Evolutionary conservation across 2,113 vertebrate species (phyloP).

Genomic region (Heterocephalus glaber): DNA sequence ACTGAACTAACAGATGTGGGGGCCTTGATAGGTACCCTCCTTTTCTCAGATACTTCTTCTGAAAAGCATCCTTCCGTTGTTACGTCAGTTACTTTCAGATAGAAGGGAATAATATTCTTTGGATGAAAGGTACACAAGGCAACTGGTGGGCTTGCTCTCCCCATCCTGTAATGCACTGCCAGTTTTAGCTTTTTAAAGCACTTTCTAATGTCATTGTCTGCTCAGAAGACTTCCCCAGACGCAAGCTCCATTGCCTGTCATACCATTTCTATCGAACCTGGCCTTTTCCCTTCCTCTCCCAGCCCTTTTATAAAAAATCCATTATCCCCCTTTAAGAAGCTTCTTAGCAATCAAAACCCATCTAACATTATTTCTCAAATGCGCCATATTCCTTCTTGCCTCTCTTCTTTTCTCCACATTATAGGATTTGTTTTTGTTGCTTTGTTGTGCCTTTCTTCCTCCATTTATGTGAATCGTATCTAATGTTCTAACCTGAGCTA

Average conservation of each 20-base stretch:
- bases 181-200: background rate
- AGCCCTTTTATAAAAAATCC: background rate
- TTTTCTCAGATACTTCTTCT: background rate
- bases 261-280: background rate
- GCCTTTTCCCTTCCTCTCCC: background rate
- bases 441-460: background rate
- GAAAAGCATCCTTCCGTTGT: background rate
- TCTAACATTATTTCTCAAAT: background rate
- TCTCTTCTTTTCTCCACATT: background rate
- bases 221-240: background rate
- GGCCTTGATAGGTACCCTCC: background rate
- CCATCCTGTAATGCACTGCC: background rate
- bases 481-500: background rate
- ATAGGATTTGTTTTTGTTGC: background rate
- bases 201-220: background rate
- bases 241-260: background rate
- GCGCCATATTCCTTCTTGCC: background rate
- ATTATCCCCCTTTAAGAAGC: background rate
- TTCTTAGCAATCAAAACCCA: background rate
- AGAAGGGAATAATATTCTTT: background rate
- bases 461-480: background rate
- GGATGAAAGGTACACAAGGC: background rate
- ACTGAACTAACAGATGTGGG: background rate
- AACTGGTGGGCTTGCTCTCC: background rate
- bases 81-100: background rate